Conservation (phyloP, 2,888 invertebrate species). For the Uropetala carovei region DNA sequence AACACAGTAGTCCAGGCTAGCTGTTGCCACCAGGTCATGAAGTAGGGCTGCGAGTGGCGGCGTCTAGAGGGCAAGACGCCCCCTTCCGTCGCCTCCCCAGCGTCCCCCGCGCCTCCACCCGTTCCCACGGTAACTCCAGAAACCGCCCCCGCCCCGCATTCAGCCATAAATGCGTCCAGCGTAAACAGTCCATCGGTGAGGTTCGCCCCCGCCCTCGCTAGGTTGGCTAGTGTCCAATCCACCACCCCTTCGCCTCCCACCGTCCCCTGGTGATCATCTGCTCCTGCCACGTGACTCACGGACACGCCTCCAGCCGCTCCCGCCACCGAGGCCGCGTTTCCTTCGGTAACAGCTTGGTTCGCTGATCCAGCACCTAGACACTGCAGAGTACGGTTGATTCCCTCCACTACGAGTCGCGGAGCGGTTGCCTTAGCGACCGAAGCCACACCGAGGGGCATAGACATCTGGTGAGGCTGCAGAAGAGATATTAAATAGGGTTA, state of each 20-base stretch:
- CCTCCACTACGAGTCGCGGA: not conserved
- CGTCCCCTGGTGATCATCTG: not conserved
- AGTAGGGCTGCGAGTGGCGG: constrained; percentile 33
- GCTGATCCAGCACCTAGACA: not conserved
- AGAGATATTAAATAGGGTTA: not conserved
- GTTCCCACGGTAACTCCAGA: not conserved
- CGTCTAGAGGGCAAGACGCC: not conserved
- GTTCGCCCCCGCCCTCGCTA: constrained; percentile 14
- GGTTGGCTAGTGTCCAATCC: constrained; percentile 3
- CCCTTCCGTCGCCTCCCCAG: not conserved
- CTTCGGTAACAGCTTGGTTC: not conserved
- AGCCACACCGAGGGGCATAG: not conserved
- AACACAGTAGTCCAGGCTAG: constrained; percentile 87
- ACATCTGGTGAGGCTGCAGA: not conserved
- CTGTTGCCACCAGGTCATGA: constrained; percentile 80
- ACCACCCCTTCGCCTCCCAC: not conserved
- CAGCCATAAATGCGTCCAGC: not conserved
- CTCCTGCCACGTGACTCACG: not conserved
- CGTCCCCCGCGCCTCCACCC: not conserved
- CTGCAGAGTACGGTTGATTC: constrained; percentile 17
- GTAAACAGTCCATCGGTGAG: not conserved
- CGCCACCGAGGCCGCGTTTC: not conserved
- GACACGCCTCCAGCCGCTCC: not conserved
- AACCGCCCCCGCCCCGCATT: not conserved
- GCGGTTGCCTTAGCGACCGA: not conserved